Base-by-base conservation (phyloP, 1,140 invertebrate species). In the Drusus annulatus region DNA sequence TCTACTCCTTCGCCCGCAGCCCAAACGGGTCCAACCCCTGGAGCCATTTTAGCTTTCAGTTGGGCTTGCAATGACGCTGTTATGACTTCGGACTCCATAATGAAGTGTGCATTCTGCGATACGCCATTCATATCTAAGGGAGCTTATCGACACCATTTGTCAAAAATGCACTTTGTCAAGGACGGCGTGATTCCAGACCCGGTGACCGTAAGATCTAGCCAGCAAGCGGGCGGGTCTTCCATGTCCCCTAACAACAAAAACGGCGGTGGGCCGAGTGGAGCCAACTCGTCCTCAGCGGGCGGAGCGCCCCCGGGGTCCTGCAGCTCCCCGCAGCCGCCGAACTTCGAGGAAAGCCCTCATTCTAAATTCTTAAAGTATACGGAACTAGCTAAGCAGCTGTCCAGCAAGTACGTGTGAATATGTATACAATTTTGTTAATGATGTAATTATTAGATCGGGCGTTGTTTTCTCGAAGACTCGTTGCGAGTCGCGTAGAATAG, bases 341-440 rank as follows among this genome's bases (percentile, higher is more conserved):
- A 92, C 28, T 94, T 96, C 84, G 96, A 97, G 84, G 97, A 98
- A 88, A 97, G 95, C 87, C 96, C 96, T 17, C 96, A 98, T 90
- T 98, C 97, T 81, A 98, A 98, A 91, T 98, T 98, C 92, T 93
- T 98, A 82, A 98, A 98, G 91, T 98, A 98, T 91, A 97, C 96
- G 85, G 97, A 98, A 91, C 93, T 98, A 86, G 97, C 97, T 82
- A 98, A 98, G 90, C 97, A 98, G 90, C 91, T 98, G 87, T 98
- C 96, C 87, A 97, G 96, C 90, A 98, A 98, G 92, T 98, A 98
- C 91, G 95, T 95, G 92, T 96, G 94, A 91, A 83, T 79, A 80
- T 74, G 80, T 81, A 83, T 81, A 83, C 82, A 77, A 79, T 79
- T 50, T 54, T 54, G 45, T 71, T 79, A 31, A 65, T 28, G 50